Base-by-base conservation (phyloP, 2,113 vertebrate species). In the Aegithalos caudatus region DNA sequence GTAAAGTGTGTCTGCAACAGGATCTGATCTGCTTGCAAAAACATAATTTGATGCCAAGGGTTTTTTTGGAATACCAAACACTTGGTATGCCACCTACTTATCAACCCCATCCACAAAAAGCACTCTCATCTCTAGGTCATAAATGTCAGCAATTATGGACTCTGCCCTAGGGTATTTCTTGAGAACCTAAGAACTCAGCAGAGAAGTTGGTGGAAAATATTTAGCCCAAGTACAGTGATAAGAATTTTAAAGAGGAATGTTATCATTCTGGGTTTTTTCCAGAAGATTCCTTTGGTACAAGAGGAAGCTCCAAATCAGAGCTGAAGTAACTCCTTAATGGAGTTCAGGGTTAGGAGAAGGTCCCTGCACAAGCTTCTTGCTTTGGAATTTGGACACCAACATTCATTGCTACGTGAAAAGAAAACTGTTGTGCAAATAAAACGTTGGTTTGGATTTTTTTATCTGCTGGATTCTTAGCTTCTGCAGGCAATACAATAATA, bases 11-110 rank as follows among this genome's bases (percentile, higher is more conserved):
- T 69, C 92, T 94, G 82, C 94, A 96, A 97, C 7, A 70, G 20
- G 51, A 97, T 88, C 86, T 57, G 15, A 57, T 88, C 83, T 91
- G 64, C 70, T 83, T 95, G 86, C 77, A 95, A 97, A 97, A 97
- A 83, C 70, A 88, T 58, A 8, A 72, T 40, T 73, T 79, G 81
- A 97, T 90, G 73, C 84, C 69, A 93, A 65, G 53, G 50, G 80
- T 70, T 89, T 84, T 97, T 96, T 80, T 95, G 77, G 53, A 95
- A 77, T 72, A 89, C 61, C 76, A 81, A 47, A 69, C 71, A 66
- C 70, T 86, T 53, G 40, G 45, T 83, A 92, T 54, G 78, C 35
- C 57, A 65, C 25, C 66, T 78, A 81, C 58, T 81, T 91, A 80
- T 84, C 86, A 95, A 81, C 14, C 2, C 2, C 83, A 92, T 48